phyloP scores from a whole-genome alignment of 2,888 invertebrate species.

The Orthosia incerta region DNA sequence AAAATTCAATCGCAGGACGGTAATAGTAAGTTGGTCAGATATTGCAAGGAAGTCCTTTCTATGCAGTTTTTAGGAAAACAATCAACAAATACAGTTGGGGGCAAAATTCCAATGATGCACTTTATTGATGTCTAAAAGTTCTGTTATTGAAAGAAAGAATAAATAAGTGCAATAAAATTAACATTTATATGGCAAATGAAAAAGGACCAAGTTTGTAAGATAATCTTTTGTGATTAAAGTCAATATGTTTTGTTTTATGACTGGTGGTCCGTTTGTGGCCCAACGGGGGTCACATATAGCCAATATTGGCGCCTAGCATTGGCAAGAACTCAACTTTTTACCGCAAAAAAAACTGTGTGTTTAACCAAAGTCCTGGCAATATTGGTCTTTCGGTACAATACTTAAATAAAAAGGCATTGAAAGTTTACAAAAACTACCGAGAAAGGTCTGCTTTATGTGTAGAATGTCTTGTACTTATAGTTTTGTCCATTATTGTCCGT shows the following conservation, averaged over 20 bases:
- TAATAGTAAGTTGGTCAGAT: slow-evolving; percentile 32
- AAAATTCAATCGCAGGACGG: slow-evolving; percentile 50
- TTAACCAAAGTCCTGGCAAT: neutral
- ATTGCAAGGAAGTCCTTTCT: slow-evolving; percentile 69
- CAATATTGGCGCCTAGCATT: slow-evolving; percentile 7
- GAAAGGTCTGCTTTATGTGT: neutral
- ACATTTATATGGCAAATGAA: slow-evolving; percentile 45
- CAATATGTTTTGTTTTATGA: slow-evolving; percentile 15
- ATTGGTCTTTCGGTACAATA: slow-evolving; percentile 1
- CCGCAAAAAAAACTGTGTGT: neutral
- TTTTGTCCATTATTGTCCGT: neutral
- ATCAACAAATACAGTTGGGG: slow-evolving; percentile 63
- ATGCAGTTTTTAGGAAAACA: slow-evolving; percentile 73
- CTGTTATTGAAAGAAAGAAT: slow-evolving; percentile 42
- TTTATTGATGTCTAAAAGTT: slow-evolving; percentile 55
- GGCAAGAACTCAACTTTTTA: slow-evolving; percentile 1
- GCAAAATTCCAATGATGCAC: slow-evolving; percentile 63
- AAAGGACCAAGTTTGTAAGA: slow-evolving; percentile 17
- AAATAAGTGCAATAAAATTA: slow-evolving; percentile 54
- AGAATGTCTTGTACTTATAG: neutral
- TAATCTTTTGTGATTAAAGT: slow-evolving; percentile 10
- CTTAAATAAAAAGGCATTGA: neutral
- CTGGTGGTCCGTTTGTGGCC: neutral
- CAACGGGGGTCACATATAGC: slow-evolving; percentile 18
- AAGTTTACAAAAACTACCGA: neutral